Percentiles rank a stretch among this genome's conserved stretches.
These are phyloP conservation scores for Nyctalus aviator DNA, from an alignment of 2,797 vertebrate genomes.

Conservation along the genomic window DNA sequence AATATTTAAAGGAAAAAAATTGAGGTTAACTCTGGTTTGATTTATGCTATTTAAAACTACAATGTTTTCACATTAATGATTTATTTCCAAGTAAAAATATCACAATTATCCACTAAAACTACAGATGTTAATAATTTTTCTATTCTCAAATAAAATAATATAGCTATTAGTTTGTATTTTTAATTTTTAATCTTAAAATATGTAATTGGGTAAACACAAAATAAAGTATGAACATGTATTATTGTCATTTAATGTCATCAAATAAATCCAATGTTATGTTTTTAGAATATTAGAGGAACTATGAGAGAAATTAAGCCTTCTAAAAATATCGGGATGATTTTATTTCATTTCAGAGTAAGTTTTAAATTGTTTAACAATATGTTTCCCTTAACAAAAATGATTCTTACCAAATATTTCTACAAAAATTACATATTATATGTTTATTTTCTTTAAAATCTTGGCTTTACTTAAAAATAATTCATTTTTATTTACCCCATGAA, in stretches of 20 bases:
- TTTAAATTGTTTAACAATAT: background rate
- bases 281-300: background rate
- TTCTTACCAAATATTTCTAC: background rate
- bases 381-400: background rate
- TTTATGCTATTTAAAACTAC: slow-evolving; percentile 47
- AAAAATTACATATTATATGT: background rate
- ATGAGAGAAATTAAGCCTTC: background rate
- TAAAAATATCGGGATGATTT: background rate
- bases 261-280: slow-evolving; percentile 23
- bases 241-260: background rate
- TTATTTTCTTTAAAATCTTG: background rate
- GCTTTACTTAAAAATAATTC: background rate
- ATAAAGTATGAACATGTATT: background rate
- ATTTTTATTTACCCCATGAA: background rate
- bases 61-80: slow-evolving; percentile 29
- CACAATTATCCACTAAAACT: background rate
- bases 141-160: slow-evolving; percentile 1
- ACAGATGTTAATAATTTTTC: background rate
- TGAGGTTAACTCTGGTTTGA: slow-evolving; percentile 11
- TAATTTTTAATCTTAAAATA: slow-evolving; percentile 3
- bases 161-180: background rate
- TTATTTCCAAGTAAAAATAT: background rate
- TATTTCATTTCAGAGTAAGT: background rate
- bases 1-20: slow-evolving; percentile 45
- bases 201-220: background rate